Base-by-base conservation (phyloP, 2,113 vertebrate genomes). In the Aldabrachelys gigantea region DNA sequence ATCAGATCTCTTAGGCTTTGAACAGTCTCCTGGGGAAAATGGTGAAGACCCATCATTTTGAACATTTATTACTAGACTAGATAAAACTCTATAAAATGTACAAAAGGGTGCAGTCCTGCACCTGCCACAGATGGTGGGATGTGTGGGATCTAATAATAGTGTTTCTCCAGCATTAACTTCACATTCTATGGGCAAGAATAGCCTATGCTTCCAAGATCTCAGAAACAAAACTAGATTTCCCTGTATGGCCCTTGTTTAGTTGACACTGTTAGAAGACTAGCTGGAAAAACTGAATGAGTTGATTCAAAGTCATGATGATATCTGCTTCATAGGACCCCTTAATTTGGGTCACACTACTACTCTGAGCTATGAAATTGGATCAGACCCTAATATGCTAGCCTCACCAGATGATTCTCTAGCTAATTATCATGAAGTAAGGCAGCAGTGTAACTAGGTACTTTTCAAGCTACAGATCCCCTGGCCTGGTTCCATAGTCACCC, bases 21-120 rank as follows among this genome's bases (percentile, higher is more conserved):
- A 96, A 97, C 95, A 96, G 96, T 97, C 97, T 97, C 90, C 96
- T 95, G 94, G 95, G 96, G 95, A 96, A 97, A 92, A 96, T 96
- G 96, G 95, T 97, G 96, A 96, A 96, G 97, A 93, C 93, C 93
- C 91, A 93, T 96, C 95, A 92, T 95, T 92, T 91, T 96, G 96
- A 96, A 96, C 96, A 97, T 97, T 97, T 96, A 97, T 96, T 97
- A 97, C 93, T 69, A 97, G 96, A 96, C 96, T 93, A 97, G 38
- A 41, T 17, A 75, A 75, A 97, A 96, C 96, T 92, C 27, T 93
- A 91, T 90, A 92, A 97, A 96, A 96, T 79, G 93, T 96, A 91
- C 85, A 95, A 95, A 72, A 0, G n/a, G 95, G 95, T 97, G 31
- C 97, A 97, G 93, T 78, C 95, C 41, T 2, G 82, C 0, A 17